Evolutionary conservation across 1,140 invertebrate genomes (phyloP).

Genomic region (Conus betulinus): DNA sequence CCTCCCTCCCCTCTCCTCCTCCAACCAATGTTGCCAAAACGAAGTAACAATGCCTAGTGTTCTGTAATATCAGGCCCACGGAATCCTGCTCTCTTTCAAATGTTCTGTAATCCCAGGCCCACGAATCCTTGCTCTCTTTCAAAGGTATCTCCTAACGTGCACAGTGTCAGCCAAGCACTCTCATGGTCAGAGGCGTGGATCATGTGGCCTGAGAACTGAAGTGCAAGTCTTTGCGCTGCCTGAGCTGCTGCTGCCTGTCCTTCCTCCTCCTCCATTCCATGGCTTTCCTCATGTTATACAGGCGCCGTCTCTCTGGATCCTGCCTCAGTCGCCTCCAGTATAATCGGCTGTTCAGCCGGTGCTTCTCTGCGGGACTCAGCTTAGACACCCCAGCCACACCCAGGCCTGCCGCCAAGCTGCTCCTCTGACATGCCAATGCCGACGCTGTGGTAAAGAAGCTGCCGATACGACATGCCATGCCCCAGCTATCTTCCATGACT

Average conservation of each 20-base stretch:
- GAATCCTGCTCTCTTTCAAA: no score
- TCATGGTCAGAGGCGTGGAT: no score
- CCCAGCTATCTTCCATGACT: conserved; percentile 6
- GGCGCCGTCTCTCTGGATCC: neutral
- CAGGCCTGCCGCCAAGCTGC: neutral
- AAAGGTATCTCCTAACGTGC: no score
- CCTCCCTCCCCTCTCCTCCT: no score
- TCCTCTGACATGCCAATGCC: neutral
- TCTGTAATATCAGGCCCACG: no score
- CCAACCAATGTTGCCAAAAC: no score
- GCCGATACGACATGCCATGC: neutral
- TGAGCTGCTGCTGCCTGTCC: neutral
- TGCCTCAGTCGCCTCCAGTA: neutral
- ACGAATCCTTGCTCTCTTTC: no score
- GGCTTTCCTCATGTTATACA: neutral
- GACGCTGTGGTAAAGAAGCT: neutral
- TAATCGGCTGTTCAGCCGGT: neutral
- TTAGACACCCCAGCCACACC: neutral
- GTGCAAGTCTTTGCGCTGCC: no score
- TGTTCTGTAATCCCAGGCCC: no score
- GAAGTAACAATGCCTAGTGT: no score
- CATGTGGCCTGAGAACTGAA: no score
- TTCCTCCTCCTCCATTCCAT: neutral
- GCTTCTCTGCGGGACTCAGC: neutral
- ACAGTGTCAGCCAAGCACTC: no score